These are phyloP conservation scores for Vireo altiloquus DNA, from an alignment of 2,113 vertebrate genomes.

Conservation along the genomic window DNA sequence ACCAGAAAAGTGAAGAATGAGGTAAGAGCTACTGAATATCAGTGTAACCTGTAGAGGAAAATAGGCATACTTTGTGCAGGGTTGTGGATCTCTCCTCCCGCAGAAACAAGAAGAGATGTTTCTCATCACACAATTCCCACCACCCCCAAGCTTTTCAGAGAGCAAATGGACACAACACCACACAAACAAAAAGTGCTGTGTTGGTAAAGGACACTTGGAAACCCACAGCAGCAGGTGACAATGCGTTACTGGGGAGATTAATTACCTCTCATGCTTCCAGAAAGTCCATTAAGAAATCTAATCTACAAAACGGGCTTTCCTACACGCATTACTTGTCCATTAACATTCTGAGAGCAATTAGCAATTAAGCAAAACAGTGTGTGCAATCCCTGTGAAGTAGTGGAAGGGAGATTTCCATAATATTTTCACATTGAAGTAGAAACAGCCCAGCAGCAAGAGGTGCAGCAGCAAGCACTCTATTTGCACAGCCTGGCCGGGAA, in stretches of 20 bases:
- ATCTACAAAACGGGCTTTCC: slow-evolving; percentile 33
- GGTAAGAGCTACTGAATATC: neutral
- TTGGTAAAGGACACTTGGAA: neutral
- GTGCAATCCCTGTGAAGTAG: neutral
- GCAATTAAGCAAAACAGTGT: neutral
- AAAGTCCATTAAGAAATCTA: slow-evolving; percentile 60
- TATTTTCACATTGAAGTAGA: neutral
- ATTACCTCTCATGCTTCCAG: slow-evolving; percentile 13
- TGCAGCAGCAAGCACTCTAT: neutral
- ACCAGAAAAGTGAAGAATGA: neutral
- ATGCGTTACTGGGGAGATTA: neutral
- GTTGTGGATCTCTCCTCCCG: neutral
- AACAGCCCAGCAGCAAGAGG: neutral
- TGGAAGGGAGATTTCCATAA: neutral
- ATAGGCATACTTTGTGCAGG: neutral
- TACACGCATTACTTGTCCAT: slow-evolving; percentile 11
- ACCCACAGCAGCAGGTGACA: neutral
- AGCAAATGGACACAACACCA: neutral
- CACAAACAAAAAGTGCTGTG: neutral
- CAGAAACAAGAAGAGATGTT: neutral
- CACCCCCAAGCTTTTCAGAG: fast-evolving
- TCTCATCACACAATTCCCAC: neutral
- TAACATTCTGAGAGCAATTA: slow-evolving; percentile 17
- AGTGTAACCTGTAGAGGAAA: neutral
- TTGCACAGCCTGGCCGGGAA: neutral